Evolutionary conservation across 30 jellyfish, hydroid and myxozoan species (phyloP).

Genomic region (Aurelia aurita): DNA sequence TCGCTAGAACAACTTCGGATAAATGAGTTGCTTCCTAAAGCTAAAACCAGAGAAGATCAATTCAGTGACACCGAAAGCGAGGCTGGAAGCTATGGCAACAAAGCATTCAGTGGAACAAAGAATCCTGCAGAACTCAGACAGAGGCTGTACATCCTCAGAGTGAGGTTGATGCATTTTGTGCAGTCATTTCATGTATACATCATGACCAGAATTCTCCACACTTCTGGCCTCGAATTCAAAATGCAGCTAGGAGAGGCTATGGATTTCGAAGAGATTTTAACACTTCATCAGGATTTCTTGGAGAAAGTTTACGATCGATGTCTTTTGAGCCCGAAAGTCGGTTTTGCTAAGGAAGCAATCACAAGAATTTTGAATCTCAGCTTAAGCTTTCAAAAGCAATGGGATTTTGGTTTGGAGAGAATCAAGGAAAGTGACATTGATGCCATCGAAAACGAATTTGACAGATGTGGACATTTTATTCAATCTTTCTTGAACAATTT

Average conservation of each 20-base stretch:
- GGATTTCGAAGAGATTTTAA: conserved; percentile 82
- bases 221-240: conserved; percentile 68
- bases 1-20: conserved; percentile 79
- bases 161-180: conserved; percentile 85
- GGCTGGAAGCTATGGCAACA: background rate
- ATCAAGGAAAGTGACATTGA: conserved; percentile 34
- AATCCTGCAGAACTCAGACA: conserved; percentile 17
- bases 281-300: conserved; percentile 63
- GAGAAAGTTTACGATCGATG: conserved; percentile 83
- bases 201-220: conserved; percentile 79
- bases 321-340: conserved; percentile 82
- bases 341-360: conserved; percentile 85
- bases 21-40: conserved; percentile 16
- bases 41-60: background rate
- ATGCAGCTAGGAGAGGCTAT: conserved; percentile 57
- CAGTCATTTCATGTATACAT: conserved; percentile 82
- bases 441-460: conserved; percentile 75
- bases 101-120: background rate
- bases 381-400: conserved; percentile 63
- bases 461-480: conserved; percentile 78
- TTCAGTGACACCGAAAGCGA: background rate
- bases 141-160: conserved; percentile 68
- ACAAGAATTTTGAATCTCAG: conserved; percentile 67
- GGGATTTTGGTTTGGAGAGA: conserved; percentile 60
- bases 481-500: conserved; percentile 82